These are phyloP conservation scores for Cyclopterus lumpus DNA, from an alignment of 2,797 vertebrate genomes.

Conservation along the genomic window DNA sequence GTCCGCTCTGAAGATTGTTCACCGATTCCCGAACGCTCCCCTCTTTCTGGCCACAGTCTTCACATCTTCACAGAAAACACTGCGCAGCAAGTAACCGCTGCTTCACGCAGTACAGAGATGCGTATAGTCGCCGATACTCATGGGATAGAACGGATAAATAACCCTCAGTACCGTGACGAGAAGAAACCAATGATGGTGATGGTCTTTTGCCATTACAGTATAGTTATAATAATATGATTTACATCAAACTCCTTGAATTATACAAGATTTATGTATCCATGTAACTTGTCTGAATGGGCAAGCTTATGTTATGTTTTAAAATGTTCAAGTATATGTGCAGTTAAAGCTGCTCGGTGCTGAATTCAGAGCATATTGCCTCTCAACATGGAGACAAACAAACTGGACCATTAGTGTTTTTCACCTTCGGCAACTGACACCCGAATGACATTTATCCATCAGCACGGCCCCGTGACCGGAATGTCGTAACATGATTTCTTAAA, in stretches of 20 bases:
- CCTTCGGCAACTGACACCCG: slow-evolving; percentile 14
- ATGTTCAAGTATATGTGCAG: background rate
- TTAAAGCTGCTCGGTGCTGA: background rate
- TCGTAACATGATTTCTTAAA: slow-evolving; percentile 43
- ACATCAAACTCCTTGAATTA: background rate
- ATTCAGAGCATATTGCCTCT: background rate
- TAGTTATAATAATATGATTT: too few relatives aligned
- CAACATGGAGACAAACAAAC: background rate
- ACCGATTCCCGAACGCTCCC: slow-evolving; percentile 13
- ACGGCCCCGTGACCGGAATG: slow-evolving; percentile 29
- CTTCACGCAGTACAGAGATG: background rate
- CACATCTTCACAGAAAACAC: slow-evolving; percentile 15
- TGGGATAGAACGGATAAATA: background rate
- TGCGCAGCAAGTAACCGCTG: background rate
- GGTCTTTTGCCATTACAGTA: background rate
- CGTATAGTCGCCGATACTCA: background rate
- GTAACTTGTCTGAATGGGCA: background rate
- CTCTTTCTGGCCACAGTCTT: background rate
- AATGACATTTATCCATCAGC: slow-evolving; percentile 43
- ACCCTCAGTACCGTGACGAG: background rate
- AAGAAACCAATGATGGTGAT: slow-evolving; percentile 7
- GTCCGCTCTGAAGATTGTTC: slow-evolving; percentile 25
- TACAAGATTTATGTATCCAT: background rate
- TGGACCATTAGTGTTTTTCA: slow-evolving; percentile 12
- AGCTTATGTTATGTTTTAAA: slow-evolving; percentile 12